These are phyloP conservation scores for Brienomyrus brachyistius DNA, from an alignment of 2,113 vertebrate genomes.

Conservation along the genomic window DNA sequence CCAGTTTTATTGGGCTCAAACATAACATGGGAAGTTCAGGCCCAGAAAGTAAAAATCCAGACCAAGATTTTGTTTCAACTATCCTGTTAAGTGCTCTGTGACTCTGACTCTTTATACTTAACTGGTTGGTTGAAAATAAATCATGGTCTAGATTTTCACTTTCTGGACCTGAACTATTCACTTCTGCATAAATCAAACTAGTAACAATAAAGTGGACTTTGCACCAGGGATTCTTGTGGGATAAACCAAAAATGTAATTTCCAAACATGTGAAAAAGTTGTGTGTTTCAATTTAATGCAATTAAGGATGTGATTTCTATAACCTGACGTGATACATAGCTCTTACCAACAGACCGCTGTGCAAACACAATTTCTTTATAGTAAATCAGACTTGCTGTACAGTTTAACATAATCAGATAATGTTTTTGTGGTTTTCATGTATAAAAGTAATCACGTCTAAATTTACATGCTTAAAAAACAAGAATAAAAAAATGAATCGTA, in stretches of 20 bases:
- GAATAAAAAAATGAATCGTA: not conserved
- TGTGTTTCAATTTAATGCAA: not conserved
- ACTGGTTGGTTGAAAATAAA: not conserved
- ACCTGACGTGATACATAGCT: not conserved
- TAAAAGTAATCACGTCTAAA: conserved; percentile 9
- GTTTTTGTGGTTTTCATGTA: no score
- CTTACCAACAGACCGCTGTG: not conserved
- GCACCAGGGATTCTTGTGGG: not conserved
- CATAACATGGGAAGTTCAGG: not conserved
- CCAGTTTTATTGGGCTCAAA: not conserved
- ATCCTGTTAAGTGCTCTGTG: not conserved
- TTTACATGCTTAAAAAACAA: conserved; percentile 10
- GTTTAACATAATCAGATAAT: not conserved
- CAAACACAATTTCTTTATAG: not conserved
- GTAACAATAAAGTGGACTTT: not conserved
- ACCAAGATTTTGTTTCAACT: not conserved
- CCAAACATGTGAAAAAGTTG: not conserved
- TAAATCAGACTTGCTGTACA: not conserved
- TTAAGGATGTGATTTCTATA: not conserved
- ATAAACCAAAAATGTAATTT: no score
- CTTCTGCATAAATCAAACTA: not conserved
- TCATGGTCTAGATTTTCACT: not conserved
- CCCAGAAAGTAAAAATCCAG: not conserved
- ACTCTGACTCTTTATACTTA: not conserved
- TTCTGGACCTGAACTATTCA: not conserved